Evolutionary conservation across 2,113 vertebrate genomes (phyloP).

Genomic region (Ptilorrhoa leucosticta): DNA sequence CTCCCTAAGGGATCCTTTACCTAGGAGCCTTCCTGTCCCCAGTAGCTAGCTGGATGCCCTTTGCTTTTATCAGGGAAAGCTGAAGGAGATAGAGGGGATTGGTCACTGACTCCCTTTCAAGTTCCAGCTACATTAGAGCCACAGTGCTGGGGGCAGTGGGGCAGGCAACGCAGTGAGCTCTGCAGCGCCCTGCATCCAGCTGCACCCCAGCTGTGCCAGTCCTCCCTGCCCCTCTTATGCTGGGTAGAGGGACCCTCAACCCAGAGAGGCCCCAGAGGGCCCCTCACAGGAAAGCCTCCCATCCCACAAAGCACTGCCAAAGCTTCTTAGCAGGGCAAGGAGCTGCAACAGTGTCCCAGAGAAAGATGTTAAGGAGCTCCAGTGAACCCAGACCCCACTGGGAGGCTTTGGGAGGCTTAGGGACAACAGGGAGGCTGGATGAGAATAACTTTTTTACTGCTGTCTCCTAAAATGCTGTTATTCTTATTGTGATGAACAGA

Average conservation of each 20-base stretch:
- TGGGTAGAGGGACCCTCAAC: background rate
- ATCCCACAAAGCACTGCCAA: background rate
- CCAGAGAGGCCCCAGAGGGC: background rate
- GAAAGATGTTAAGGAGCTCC: background rate
- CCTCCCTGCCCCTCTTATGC: background rate
- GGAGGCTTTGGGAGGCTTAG: background rate
- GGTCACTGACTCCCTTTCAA: background rate
- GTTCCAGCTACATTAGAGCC: background rate
- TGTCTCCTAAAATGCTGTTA: background rate
- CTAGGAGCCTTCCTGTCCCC: background rate
- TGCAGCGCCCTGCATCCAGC: background rate
- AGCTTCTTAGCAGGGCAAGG: background rate
- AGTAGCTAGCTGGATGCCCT: background rate
- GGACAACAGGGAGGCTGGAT: background rate
- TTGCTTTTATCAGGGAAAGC: background rate
- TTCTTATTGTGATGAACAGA: accelerated
- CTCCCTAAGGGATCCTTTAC: background rate
- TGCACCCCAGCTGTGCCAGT: background rate
- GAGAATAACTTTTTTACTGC: background rate
- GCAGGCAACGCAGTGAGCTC: accelerated
- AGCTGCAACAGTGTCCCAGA: background rate
- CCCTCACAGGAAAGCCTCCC: background rate
- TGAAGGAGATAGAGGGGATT: background rate
- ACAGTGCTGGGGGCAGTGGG: background rate
- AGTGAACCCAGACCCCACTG: accelerated